A percentile compares a stretch with the other conserved stretches of the same genome.
phyloP scores from a whole-genome alignment of 1,140 invertebrate genomes.

The Zophobas morio region DNA sequence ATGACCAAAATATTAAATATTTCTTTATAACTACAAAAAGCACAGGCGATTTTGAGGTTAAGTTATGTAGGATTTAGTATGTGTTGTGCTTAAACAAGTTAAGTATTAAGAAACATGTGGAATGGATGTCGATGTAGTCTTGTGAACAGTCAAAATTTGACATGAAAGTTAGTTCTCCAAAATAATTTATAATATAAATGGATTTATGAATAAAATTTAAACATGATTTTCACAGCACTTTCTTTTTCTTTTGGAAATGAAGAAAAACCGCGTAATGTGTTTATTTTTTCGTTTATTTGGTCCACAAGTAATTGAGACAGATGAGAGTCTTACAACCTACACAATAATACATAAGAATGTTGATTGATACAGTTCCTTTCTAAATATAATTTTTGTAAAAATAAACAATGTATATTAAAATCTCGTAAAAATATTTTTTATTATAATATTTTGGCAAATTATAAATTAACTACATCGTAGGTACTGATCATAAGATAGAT shows the following conservation, averaged over 20 bases:
- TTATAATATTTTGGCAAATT: conserved; percentile 34
- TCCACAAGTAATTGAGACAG: conserved; percentile 40
- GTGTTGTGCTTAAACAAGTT: conserved; percentile 47
- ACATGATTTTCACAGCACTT: neutral
- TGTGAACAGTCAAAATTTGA: conserved; percentile 36
- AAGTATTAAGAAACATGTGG: conserved; percentile 41
- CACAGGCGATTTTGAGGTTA: conserved; percentile 41
- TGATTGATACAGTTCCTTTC: conserved; percentile 36
- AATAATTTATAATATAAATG: conserved; percentile 37
- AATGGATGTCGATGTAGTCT: conserved; percentile 45
- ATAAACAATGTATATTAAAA: conserved; percentile 32
- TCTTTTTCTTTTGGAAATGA: neutral
- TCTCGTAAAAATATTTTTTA: conserved; percentile 40
- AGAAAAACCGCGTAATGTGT: neutral
- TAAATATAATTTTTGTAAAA: conserved; percentile 42
- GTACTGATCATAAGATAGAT: conserved; percentile 34
- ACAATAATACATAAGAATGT: conserved; percentile 35
- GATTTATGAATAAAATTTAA: conserved; percentile 25
- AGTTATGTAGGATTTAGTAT: conserved; percentile 38
- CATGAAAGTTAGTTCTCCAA: conserved; percentile 25
- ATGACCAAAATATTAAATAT: conserved; percentile 37
- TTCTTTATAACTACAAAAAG: conserved; percentile 28
- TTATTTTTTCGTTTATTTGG: conserved; percentile 25
- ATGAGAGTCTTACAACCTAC: conserved; percentile 20
- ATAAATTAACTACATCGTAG: conserved; percentile 17